phyloP scores from a whole-genome alignment of 2,888 invertebrate genomes.

The Andrena flavipes region DNA sequence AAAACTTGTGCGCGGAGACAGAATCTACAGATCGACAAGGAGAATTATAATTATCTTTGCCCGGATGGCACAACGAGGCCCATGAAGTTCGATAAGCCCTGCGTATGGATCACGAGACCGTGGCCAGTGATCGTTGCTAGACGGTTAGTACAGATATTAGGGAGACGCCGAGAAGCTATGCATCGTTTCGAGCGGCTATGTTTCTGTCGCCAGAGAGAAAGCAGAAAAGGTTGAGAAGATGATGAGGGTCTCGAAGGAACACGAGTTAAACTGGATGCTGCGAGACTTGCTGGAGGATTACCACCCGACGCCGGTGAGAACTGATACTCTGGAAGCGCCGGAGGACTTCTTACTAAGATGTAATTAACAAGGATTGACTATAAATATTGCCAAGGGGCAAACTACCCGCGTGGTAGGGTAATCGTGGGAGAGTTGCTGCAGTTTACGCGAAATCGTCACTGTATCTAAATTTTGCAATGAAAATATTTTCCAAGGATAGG shows the following conservation, averaged over 20 bases:
- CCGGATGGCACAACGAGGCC: slow-evolving; percentile 90
- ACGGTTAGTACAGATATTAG: slow-evolving; percentile 83
- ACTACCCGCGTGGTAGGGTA: neutral
- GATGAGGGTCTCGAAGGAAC: slow-evolving; percentile 84
- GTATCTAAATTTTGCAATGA: too few species aligned
- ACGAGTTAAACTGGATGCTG: slow-evolving; percentile 85
- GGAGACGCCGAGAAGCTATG: neutral
- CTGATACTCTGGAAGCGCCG: slow-evolving; percentile 87
- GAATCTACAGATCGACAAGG: slow-evolving; percentile 54
- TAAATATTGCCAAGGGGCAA: neutral
- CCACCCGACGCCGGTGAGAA: slow-evolving; percentile 79
- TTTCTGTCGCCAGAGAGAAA: slow-evolving; percentile 79
- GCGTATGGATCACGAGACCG: slow-evolving; percentile 92
- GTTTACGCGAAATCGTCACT: too few species aligned
- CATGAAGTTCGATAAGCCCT: slow-evolving; percentile 87
- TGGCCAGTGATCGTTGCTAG: slow-evolving; percentile 91
- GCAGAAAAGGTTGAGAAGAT: slow-evolving; percentile 86
- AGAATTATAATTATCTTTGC: slow-evolving; percentile 90
- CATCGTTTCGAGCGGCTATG: slow-evolving; percentile 3
- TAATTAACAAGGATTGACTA: slow-evolving; percentile 64
- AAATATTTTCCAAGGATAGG: too few species aligned
- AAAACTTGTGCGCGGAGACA: slow-evolving; percentile 14
- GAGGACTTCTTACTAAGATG: slow-evolving; percentile 88
- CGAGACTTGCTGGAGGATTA: slow-evolving; percentile 88
- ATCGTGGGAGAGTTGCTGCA: neutral